Conservation (phyloP, 2,797 vertebrate genomes). For the Diplodus puntazzo region DNA sequence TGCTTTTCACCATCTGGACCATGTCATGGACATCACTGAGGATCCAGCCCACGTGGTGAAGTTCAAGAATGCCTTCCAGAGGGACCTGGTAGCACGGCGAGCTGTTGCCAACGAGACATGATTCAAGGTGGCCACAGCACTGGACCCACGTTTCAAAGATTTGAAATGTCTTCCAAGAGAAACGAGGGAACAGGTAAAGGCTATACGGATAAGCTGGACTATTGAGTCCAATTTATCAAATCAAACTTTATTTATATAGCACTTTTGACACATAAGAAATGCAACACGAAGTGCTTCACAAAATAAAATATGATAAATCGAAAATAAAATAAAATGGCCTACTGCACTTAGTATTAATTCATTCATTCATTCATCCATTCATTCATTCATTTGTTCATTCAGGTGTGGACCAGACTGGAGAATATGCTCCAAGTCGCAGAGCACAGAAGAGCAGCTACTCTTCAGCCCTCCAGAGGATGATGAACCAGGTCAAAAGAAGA, state of each 20-base stretch:
- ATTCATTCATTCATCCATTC: too few species aligned
- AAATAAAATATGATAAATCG: too few species aligned
- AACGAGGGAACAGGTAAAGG: background rate
- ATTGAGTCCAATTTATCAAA: too few species aligned
- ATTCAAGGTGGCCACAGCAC: background rate
- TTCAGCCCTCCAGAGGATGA: background rate
- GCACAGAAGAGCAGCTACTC: background rate
- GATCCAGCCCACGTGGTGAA: background rate
- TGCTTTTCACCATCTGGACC: background rate
- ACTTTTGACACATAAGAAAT: too few species aligned
- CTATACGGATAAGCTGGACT: too few species aligned
- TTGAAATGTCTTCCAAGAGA: background rate
- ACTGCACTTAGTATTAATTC: too few species aligned
- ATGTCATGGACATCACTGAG: background rate
- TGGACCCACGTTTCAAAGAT: background rate
- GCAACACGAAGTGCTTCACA: too few species aligned
- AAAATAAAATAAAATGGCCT: too few species aligned
- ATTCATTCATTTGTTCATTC: too few species aligned
- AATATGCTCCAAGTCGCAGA: background rate
- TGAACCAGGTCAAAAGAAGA: background rate
- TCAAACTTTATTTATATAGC: too few species aligned
- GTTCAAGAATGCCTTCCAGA: background rate
- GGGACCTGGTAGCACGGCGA: background rate
- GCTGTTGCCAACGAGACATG: background rate
- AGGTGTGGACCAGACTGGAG: too few species aligned